These are phyloP conservation scores for Hoplostethus atlanticus DNA, from an alignment of 2,797 vertebrate species.

Conservation along the genomic window DNA sequence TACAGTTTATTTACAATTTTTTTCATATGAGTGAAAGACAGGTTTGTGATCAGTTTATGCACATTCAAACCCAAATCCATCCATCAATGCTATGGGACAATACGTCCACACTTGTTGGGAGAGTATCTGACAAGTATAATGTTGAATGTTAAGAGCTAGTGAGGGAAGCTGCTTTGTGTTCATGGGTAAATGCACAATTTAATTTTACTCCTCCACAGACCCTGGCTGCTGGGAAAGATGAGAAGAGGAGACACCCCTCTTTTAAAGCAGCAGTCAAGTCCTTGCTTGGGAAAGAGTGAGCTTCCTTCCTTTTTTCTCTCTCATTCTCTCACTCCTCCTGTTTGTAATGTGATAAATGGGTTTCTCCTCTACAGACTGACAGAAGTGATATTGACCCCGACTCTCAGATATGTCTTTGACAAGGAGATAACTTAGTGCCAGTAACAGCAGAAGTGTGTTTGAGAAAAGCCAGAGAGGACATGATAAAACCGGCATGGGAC, in stretches of 20 bases:
- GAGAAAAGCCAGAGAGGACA: slow-evolving; percentile 33
- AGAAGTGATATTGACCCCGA: slow-evolving; percentile 25
- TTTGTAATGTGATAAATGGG: slow-evolving; percentile 28
- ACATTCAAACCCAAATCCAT: slow-evolving; percentile 9
- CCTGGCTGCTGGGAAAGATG: slow-evolving; percentile 46
- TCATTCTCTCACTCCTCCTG: slow-evolving; percentile 6
- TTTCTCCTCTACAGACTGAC: slow-evolving; percentile 21
- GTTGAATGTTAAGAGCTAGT: slow-evolving; percentile 10
- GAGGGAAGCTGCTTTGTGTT: slow-evolving; percentile 19
- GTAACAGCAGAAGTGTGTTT: slow-evolving; percentile 32
- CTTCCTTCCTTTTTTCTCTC: slow-evolving; percentile 19
- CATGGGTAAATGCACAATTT: slow-evolving; percentile 33
- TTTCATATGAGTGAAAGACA: not conserved
- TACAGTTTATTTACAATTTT: not conserved
- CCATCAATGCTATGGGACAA: not conserved
- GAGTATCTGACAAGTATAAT: slow-evolving; percentile 9
- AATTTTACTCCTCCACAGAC: slow-evolving; percentile 30
- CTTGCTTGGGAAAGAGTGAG: slow-evolving; percentile 67
- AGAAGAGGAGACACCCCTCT: slow-evolving; percentile 60
- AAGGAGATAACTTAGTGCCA: slow-evolving; percentile 27
- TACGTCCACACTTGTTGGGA: slow-evolving; percentile 1
- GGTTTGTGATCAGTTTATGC: slow-evolving; percentile 2
- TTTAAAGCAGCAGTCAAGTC: slow-evolving; percentile 65
- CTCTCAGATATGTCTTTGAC: slow-evolving; percentile 36
- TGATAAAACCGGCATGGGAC: slow-evolving; percentile 23